These are phyloP conservation scores for Megastigmus dorsalis DNA, from an alignment of 2,888 invertebrate species.

Conservation along the genomic window DNA sequence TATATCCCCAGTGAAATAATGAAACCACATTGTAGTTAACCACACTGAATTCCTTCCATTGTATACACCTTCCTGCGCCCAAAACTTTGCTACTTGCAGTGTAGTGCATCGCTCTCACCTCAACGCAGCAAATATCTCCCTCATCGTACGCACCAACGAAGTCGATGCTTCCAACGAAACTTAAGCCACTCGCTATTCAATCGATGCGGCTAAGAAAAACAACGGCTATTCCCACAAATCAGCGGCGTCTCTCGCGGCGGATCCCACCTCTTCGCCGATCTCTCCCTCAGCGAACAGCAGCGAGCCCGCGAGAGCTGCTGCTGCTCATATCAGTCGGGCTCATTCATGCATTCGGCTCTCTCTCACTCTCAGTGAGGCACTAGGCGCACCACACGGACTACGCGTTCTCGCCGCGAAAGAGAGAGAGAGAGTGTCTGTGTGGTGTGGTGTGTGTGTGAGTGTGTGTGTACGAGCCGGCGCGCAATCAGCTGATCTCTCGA, in stretches of 20 bases:
- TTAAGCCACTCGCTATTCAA: no score
- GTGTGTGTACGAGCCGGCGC: conserved; percentile 36
- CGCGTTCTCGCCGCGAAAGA: neutral
- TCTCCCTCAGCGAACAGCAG: neutral
- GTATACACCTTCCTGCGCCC: no score
- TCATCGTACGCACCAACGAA: neutral
- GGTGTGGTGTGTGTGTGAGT: no score
- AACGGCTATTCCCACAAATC: no score
- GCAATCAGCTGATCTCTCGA: conserved; percentile 63
- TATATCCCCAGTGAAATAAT: no score
- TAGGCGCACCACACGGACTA: conserved; percentile 44
- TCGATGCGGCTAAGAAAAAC: no score
- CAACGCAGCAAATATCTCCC: neutral
- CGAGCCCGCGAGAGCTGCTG: conserved; percentile 27
- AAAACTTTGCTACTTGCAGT: no score
- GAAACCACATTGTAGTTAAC: no score
- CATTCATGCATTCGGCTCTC: conserved; percentile 65
- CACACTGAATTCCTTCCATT: no score
- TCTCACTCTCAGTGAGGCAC: conserved; percentile 59
- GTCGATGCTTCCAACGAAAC: neutral
- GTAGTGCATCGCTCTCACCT: no score
- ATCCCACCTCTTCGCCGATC: neutral
- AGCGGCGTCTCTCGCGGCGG: no score
- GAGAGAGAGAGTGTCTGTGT: conserved; percentile 19
- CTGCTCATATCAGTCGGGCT: conserved; percentile 63